Percentiles rank a stretch among this genome's conserved stretches.
Conservation (phyloP, 2,888 invertebrate genomes). For the Eumerus sabulonum region DNA sequence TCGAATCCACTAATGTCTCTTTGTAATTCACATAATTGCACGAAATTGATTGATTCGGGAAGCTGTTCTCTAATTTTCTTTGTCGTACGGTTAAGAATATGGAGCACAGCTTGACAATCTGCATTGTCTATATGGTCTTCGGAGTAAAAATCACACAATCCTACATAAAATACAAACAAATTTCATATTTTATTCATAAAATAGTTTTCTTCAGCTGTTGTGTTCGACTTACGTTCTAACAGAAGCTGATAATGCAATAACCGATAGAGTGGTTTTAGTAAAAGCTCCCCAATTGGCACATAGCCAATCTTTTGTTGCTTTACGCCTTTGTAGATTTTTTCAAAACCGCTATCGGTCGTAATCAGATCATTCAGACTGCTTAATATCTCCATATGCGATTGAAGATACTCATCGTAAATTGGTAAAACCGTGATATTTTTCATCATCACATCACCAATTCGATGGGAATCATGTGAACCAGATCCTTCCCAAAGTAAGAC, state of each 20-base stretch:
- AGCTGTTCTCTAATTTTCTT: slow-evolving; percentile 80
- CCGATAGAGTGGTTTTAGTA: slow-evolving; percentile 90
- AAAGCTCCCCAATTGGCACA: slow-evolving; percentile 89
- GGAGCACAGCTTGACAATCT: slow-evolving; percentile 84
- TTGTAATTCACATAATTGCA: slow-evolving; percentile 92
- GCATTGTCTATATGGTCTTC: slow-evolving; percentile 85
- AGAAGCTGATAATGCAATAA: slow-evolving; percentile 90
- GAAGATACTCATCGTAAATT: slow-evolving; percentile 86
- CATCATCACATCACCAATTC: slow-evolving; percentile 87
- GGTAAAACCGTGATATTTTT: slow-evolving; percentile 84
- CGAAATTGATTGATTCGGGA: slow-evolving; percentile 86
- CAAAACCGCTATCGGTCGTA: slow-evolving; percentile 85
- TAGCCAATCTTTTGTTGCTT: slow-evolving; percentile 92
- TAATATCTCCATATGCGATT: slow-evolving; percentile 87
- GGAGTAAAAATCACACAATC: slow-evolving; percentile 85
- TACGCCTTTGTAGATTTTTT: slow-evolving; percentile 86
- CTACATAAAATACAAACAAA: slow-evolving; percentile 65
- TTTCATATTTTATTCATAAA: no score
- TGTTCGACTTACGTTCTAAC: slow-evolving; percentile 87
- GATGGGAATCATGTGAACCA: slow-evolving; percentile 81
- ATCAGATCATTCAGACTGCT: slow-evolving; percentile 89
- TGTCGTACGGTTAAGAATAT: slow-evolving; percentile 81
- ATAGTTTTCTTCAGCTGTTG: no score
- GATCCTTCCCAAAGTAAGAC: slow-evolving; percentile 87
- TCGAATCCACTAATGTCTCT: slow-evolving; percentile 91